Base-by-base conservation (phyloP, 2,888 invertebrate species). In the Sphinx pinastri region DNA sequence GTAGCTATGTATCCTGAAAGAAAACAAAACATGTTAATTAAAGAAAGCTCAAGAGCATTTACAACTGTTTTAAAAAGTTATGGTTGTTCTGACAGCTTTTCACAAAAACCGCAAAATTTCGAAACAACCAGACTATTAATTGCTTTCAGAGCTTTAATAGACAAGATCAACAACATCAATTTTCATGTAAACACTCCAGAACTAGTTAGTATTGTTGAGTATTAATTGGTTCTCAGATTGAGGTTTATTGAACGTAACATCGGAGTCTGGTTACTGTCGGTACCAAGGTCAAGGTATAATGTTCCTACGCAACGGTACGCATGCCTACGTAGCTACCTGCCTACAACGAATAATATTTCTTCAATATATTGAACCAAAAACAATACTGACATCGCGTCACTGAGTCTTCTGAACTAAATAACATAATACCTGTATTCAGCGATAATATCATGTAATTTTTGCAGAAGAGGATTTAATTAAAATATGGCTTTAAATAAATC, bases 201-300 rank as follows among this genome's bases (percentile, higher is more conserved):
- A 54, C 14, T 54, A n/a, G 67, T 38, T 67, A 31, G 11, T 67
- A 52, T 45, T 38, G 19, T 55, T 14, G 25, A 31, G 3, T 19
- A 52, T n/a, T 52, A 52, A 31, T 52, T 52, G n/a, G 11, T 31
- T 67, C 25, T 19, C 31, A 55, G 16, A n/a, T 52, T 52, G 60
- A 69, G 69, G 70, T 67, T 58, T 67, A 70, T 52, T 67, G 49
- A 57, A 67, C 51, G 67, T 67, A 57, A 57, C 38, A 31, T 51
- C 54, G 49, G 59, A 47, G 51, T 70, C 70, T 67, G 31, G 70
- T 70, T 67, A 57, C 63, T 70, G 63, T 55, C 49, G 45, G 25
- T 52, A 66, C 38, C 57, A 70, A 67, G 67, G 67, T 51, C 70
- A 70, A 54, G 19, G 51, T 67, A 67, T 59, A 25, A 67, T 52